Percentiles rank a stretch among this genome's conserved stretches.
Conservation (phyloP, 2,888 invertebrate genomes). For the Neocrepidodera transversa region DNA sequence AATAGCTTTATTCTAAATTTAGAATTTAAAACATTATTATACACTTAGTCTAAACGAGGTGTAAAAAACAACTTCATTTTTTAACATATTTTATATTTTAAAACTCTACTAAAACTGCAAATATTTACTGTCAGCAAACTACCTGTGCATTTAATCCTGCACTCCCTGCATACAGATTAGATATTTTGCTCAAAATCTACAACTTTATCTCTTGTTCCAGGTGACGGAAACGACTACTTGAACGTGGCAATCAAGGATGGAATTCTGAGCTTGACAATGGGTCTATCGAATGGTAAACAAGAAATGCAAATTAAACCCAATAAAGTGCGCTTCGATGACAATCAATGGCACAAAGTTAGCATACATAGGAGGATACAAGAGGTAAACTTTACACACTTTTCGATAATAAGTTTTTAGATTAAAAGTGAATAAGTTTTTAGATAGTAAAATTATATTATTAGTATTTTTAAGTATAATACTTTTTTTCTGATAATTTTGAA, state of each 20-base stretch:
- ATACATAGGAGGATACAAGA: constrained; percentile 91
- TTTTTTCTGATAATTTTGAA: too few species aligned
- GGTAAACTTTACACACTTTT: constrained; percentile 67
- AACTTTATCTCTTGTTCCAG: constrained; percentile 59
- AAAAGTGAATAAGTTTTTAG: too few species aligned
- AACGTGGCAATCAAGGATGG: constrained; percentile 90
- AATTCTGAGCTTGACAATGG: constrained; percentile 86
- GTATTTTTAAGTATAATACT: too few species aligned
- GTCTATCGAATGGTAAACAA: constrained; percentile 86
- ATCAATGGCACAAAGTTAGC: constrained; percentile 94
- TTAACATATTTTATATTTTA: too few species aligned
- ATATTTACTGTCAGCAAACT: too few species aligned
- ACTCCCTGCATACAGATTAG: not conserved
- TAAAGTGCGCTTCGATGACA: constrained; percentile 91
- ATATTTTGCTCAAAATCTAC: constrained; percentile 4
- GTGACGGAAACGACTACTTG: constrained; percentile 88
- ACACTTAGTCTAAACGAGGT: too few species aligned
- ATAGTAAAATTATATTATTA: too few species aligned
- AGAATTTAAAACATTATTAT: too few species aligned
- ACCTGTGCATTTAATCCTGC: not conserved
- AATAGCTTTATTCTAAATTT: too few species aligned
- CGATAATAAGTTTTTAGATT: too few species aligned
- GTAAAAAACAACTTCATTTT: too few species aligned
- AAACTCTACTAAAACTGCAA: too few species aligned
- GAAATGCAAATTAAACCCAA: constrained; percentile 90